These are phyloP conservation scores for Masticophis lateralis DNA, from an alignment of 2,797 vertebrate species.

Conservation along the genomic window DNA sequence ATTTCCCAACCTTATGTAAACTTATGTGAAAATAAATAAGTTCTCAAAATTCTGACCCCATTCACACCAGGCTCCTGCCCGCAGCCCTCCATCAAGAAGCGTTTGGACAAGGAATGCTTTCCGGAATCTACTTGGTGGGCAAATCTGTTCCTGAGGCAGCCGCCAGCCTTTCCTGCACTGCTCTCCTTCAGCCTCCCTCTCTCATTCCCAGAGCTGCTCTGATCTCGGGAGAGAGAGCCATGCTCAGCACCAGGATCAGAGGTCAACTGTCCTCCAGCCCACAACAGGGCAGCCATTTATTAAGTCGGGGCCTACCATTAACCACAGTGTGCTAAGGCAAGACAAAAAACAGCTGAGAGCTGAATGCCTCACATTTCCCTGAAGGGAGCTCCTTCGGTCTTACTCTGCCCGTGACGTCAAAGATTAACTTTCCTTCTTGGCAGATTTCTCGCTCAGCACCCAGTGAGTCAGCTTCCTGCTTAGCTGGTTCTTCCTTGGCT, in stretches of 20 bases:
- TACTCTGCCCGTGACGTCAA: not conserved
- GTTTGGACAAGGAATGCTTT: too few species aligned
- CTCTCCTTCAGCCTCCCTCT: not conserved
- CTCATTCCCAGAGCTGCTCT: too few species aligned
- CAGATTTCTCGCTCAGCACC: slow-evolving; percentile 31
- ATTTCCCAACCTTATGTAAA: not conserved
- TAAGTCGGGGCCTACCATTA: not conserved
- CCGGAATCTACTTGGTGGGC: not conserved
- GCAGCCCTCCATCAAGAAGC: not conserved
- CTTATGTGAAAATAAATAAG: not conserved
- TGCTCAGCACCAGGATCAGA: not conserved
- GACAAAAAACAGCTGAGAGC: too few species aligned
- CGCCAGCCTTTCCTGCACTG: not conserved
- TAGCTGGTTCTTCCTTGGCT: slow-evolving; percentile 57
- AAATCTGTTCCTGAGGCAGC: not conserved
- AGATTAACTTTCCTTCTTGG: slow-evolving; percentile 44
- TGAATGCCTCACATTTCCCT: not conserved
- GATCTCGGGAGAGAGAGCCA: too few species aligned
- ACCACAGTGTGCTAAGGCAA: not conserved
- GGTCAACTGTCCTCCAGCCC: not conserved
- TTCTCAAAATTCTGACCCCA: not conserved
- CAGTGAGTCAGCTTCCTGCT: slow-evolving; percentile 72
- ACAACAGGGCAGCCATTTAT: not conserved
- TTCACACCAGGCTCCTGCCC: too few species aligned
- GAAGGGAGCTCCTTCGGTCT: not conserved